phyloP scores from a whole-genome alignment of 2,888 invertebrate species.

The Axea sp. region DNA sequence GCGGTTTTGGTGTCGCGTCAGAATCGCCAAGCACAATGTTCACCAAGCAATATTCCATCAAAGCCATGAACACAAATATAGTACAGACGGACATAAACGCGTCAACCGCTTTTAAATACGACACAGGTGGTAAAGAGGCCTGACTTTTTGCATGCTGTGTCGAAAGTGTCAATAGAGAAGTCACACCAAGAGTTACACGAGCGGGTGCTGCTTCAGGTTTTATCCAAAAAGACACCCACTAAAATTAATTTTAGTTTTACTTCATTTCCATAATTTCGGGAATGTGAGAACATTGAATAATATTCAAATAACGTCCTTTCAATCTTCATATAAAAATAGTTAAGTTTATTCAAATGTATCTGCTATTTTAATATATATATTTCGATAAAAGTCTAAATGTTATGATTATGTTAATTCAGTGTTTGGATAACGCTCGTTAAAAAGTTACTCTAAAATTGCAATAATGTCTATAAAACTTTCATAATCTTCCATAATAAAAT shows the following conservation, averaged over 20 bases:
- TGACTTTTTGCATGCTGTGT: conserved; percentile 97
- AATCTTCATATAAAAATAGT: too few relatives aligned
- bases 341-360: too few relatives aligned
- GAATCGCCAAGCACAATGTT: conserved; percentile 91
- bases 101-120: conserved; percentile 95
- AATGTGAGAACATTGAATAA: too few relatives aligned
- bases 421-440: too few relatives aligned
- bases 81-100: conserved; percentile 96
- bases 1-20: conserved; percentile 81
- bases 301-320: too few relatives aligned
- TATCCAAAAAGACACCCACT: conserved; percentile 98
- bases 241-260: conserved; percentile 60
- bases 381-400: too few relatives aligned
- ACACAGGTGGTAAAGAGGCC: conserved; percentile 94
- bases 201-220: conserved; percentile 97
- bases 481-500: too few relatives aligned
- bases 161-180: conserved; percentile 91
- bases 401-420: too few relatives aligned
- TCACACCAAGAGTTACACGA: conserved; percentile 94
- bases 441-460: too few relatives aligned
- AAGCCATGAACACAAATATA: conserved; percentile 95
- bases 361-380: too few relatives aligned
- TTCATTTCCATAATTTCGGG: too few relatives aligned
- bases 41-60: conserved; percentile 95
- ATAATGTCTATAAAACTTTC: too few relatives aligned